These are phyloP conservation scores for Lynx canadensis DNA, from an alignment of 2,113 vertebrate genomes.

Conservation along the genomic window DNA sequence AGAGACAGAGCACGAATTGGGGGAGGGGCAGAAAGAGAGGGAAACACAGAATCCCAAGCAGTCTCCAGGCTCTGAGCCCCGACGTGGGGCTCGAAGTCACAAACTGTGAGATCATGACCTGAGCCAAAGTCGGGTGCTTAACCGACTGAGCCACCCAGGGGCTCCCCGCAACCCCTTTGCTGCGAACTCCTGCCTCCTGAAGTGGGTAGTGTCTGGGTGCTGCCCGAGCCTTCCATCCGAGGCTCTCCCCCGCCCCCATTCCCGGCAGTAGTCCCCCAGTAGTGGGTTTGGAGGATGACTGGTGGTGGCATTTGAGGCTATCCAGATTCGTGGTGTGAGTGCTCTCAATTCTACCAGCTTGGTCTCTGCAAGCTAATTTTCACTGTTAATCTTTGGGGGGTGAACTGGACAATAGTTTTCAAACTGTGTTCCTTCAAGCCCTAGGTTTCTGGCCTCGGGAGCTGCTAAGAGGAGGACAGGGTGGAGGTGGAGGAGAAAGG, in stretches of 20 bases:
- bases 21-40: too few relatives aligned
- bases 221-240: neutral
- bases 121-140: too few relatives aligned
- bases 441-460: neutral
- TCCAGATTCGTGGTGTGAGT: neutral
- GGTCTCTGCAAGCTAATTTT: neutral
- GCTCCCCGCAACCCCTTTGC: too few relatives aligned
- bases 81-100: too few relatives aligned
- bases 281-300: neutral
- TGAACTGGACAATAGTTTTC: neutral
- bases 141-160: too few relatives aligned
- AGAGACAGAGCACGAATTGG: too few relatives aligned
- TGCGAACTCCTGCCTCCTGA: neutral
- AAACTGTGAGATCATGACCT: too few relatives aligned
- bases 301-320: neutral
- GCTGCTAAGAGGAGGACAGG: neutral
- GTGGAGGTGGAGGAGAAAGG: too few relatives aligned
- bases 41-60: too few relatives aligned
- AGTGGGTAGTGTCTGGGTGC: neutral
- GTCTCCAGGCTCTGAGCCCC: too few relatives aligned
- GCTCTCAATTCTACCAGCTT: neutral
- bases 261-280: neutral
- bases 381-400: neutral
- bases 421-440: neutral
- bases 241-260: neutral